A percentile compares a stretch with the other conserved stretches of the same genome.
Evolutionary conservation across 2,888 invertebrate genomes (phyloP).

Genomic region (Crematogaster levior): DNA sequence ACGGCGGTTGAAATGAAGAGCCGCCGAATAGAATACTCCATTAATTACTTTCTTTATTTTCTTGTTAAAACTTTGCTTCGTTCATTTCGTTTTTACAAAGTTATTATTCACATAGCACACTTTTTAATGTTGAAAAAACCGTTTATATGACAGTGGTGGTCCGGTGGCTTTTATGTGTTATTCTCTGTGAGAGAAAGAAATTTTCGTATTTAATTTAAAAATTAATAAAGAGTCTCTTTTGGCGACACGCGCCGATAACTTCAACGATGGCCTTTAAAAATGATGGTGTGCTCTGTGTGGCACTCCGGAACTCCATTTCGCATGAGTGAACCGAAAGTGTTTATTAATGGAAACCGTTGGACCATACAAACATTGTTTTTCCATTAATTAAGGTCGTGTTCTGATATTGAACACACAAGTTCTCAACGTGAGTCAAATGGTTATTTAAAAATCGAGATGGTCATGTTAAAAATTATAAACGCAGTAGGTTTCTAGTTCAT

Average conservation of each 20-base stretch:
- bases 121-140: slow-evolving; percentile 1
- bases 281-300: slow-evolving; percentile 15
- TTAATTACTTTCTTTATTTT: slow-evolving; percentile 55
- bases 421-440: background rate
- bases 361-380: slow-evolving; percentile 35
- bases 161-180: slow-evolving; percentile 16
- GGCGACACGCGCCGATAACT: slow-evolving; percentile 41
- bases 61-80: background rate
- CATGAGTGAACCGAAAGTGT: slow-evolving; percentile 34
- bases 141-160: background rate
- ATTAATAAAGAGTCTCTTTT: slow-evolving; percentile 33
- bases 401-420: background rate
- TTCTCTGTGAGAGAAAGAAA: background rate
- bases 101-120: background rate
- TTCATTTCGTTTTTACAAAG: background rate
- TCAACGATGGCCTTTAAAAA: slow-evolving; percentile 34
- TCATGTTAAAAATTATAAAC: background rate
- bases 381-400: slow-evolving; percentile 37
- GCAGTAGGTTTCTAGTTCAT: background rate
- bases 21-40: slow-evolving; percentile 43
- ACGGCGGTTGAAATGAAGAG: background rate
- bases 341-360: slow-evolving; percentile 46
- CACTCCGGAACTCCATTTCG: slow-evolving; percentile 34
- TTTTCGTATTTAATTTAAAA: slow-evolving; percentile 50
- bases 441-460: too few relatives aligned